Base-by-base conservation (phyloP, 92 coral and sea anemone species). In the Parazoanthus darwini region DNA sequence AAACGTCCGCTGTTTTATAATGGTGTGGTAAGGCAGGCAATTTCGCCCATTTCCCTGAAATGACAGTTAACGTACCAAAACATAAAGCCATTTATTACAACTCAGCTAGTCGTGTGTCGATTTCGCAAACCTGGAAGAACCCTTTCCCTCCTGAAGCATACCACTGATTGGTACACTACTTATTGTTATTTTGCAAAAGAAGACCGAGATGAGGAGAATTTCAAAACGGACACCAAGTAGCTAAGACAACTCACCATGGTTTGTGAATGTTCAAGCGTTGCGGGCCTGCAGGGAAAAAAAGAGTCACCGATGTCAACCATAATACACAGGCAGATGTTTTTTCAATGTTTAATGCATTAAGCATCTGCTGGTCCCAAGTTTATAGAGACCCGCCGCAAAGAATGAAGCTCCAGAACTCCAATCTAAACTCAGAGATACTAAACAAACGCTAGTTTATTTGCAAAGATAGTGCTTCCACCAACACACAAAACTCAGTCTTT, bases 161-260 rank as follows among this genome's bases (percentile, higher is more conserved):
- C 8, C 6, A 63, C 70, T 63, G 42, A 35, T 29, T 29, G 39
- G 42, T 20, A 6, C 74, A 68, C 13, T 54, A 8, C 35, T 23
- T n/a, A n/a, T n/a, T n/a, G n/a, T 29, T 26, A 0, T 63, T 63
- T 23, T 18, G 7, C 70, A 63, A 63, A 5, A 23, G 70, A 63
- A 20, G 70, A 22, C 25, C n/a, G 15, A n/a, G 3, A 39, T 22
- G 13, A 14, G 25, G 22, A 1, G 46, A 22, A 13, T 20, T 63
- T 63, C 8, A 22, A 63, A 63, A 63, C 59, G 3, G 26, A 16
- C 46, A 39, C 54, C 29, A 20, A 6, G 37, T 11, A 18, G 46
- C 38, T 2, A 76, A 51, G 50, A 81, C 72, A 67, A 82, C 86
- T 66, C 39, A 82, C 86, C 86, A 82, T 38, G 65, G 77, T 82